A percentile compares a stretch with the other conserved stretches of the same genome.
These are phyloP conservation scores for Cephus pulcher DNA, from an alignment of 2,888 invertebrate species.

Conservation along the genomic window DNA sequence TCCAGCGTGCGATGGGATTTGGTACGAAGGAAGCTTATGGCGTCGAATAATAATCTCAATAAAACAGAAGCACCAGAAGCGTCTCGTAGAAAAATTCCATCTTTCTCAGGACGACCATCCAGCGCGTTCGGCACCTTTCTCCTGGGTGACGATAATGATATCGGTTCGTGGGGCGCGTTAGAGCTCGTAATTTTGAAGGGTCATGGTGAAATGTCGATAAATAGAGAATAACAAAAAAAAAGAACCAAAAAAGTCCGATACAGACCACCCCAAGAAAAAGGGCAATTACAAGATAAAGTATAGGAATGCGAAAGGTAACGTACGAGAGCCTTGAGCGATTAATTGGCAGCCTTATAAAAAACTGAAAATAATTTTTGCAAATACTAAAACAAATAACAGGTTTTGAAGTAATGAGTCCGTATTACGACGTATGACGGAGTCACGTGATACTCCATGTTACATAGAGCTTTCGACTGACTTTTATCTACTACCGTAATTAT, in stretches of 20 bases:
- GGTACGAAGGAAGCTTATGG: background rate
- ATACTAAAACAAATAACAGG: too few relatives aligned
- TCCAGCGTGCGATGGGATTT: background rate
- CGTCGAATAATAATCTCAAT: background rate
- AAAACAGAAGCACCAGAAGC: background rate
- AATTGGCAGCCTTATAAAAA: too few relatives aligned
- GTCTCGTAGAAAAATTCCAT: background rate
- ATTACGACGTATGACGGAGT: background rate
- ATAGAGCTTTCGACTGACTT: background rate
- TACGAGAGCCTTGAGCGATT: too few relatives aligned
- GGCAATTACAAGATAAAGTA: background rate
- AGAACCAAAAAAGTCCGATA: background rate
- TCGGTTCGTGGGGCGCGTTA: background rate
- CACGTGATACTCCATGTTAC: background rate
- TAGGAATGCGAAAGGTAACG: too few relatives aligned
- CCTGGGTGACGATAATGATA: background rate
- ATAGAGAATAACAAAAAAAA: background rate
- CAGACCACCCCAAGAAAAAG: background rate
- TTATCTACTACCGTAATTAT: background rate
- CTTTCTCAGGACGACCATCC: background rate
- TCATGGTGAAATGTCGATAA: background rate
- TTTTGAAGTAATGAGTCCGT: too few relatives aligned
- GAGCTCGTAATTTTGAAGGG: background rate
- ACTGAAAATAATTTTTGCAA: background rate
- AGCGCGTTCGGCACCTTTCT: background rate